Conservation (phyloP, 2,888 invertebrate species). For the Meloe dianella region DNA sequence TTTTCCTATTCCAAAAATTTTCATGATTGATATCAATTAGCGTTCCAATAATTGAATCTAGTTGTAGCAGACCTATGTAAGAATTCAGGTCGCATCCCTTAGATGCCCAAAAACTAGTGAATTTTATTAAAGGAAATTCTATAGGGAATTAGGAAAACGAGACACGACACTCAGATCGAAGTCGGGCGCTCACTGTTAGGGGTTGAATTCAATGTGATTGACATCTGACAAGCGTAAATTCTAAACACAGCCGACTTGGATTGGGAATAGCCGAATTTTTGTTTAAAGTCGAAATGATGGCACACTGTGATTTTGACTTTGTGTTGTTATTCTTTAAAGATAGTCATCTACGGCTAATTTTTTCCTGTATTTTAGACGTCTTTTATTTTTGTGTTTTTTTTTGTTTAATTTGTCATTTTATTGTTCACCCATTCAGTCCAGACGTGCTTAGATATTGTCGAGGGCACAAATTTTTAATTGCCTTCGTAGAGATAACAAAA, state of each 20-base stretch:
- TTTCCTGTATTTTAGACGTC: background rate
- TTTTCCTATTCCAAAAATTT: background rate
- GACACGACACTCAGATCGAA: background rate
- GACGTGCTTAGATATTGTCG: slow-evolving; percentile 54
- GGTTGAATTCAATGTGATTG: background rate
- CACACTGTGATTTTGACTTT: too few relatives aligned
- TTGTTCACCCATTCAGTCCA: slow-evolving; percentile 53
- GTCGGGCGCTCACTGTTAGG: background rate
- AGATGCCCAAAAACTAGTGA: background rate
- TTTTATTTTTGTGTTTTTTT: slow-evolving; percentile 38
- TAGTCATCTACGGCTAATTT: background rate
- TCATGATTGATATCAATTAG: background rate
- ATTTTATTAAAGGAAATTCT: background rate
- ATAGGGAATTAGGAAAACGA: background rate
- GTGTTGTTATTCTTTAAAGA: background rate
- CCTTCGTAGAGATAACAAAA: slow-evolving; percentile 59
- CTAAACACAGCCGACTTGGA: background rate
- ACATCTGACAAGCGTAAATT: background rate
- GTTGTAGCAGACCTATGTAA: background rate
- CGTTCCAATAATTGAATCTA: background rate
- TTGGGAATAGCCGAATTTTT: too few relatives aligned
- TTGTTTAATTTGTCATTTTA: slow-evolving; percentile 60
- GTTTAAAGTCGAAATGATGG: too few relatives aligned
- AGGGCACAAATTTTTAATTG: slow-evolving; percentile 56
- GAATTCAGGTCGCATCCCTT: background rate